phyloP scores from a whole-genome alignment of 1,140 invertebrate genomes.

The Drosophila kohkoa region DNA sequence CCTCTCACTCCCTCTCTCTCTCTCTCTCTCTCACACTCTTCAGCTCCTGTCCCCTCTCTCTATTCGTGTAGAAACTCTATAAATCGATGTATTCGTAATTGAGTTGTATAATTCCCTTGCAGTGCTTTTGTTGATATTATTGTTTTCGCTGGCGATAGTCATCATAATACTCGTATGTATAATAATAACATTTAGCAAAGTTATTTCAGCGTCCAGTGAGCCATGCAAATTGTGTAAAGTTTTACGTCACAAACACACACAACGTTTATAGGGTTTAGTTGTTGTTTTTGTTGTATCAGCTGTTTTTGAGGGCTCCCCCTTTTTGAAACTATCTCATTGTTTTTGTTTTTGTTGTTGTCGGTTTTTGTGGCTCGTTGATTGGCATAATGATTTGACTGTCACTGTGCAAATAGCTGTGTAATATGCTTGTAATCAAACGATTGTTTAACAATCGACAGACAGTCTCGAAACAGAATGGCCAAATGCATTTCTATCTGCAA shows the following conservation, averaged over 20 bases:
- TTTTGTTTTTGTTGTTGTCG: background rate
- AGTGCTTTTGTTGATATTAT: conserved; percentile 17
- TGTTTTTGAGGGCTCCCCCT: conserved; percentile 12
- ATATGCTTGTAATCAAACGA: conserved; percentile 20
- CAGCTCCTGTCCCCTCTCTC: too few species aligned
- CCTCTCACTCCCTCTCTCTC: conserved; percentile 1
- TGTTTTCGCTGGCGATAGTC: conserved; percentile 23
- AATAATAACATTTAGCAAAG: conserved; percentile 69
- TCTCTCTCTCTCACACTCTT: background rate
- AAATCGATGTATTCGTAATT: conserved; percentile 48
- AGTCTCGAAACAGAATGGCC: background rate
- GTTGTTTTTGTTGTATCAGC: conserved; percentile 12
- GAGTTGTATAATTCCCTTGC: conserved; percentile 63
- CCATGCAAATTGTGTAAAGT: conserved; percentile 67
- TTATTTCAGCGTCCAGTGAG: conserved; percentile 67
- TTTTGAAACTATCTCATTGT: background rate
- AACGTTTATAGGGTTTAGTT: conserved; percentile 7
- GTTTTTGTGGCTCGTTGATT: conserved; percentile 37
- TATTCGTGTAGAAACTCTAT: conserved; percentile 20
- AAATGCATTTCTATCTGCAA: conserved; percentile 24
- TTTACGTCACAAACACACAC: conserved; percentile 21
- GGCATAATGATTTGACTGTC: conserved; percentile 40
- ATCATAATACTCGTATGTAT: conserved; percentile 30
- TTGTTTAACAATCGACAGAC: conserved; percentile 14
- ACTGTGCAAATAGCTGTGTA: conserved; percentile 30